phyloP scores from a whole-genome alignment of 2,113 vertebrate species.

The Garra rufa region DNA sequence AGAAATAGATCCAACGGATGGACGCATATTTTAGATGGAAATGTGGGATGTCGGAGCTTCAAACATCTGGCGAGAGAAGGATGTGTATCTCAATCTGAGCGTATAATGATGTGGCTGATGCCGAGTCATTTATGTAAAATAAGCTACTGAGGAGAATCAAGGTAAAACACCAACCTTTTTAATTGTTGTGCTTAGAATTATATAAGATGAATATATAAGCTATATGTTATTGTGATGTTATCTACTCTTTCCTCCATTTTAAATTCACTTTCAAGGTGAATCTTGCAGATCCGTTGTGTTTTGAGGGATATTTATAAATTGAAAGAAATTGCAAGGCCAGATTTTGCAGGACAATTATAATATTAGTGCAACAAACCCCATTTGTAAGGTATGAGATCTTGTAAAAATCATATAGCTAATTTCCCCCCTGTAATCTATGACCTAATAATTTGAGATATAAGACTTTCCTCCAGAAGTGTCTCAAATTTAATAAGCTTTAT shows the following conservation, averaged over 20 bases:
- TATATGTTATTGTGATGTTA: not conserved
- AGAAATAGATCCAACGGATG: not conserved
- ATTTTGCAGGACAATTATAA: not conserved
- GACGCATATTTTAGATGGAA: not conserved
- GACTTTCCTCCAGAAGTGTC: not conserved
- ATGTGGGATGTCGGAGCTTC: not conserved
- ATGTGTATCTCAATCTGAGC: not conserved
- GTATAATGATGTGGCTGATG: not conserved
- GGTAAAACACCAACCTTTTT: slow-evolving; percentile 4
- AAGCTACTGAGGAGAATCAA: not conserved
- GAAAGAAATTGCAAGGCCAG: not conserved
- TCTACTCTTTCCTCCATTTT: not conserved
- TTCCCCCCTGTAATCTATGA: not conserved
- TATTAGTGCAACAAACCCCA: not conserved
- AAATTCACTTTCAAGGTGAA: not conserved
- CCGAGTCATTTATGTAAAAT: not conserved
- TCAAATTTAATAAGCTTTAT: not conserved
- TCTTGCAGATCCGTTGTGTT: not conserved
- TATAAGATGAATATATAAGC: not conserved
- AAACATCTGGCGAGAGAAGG: slow-evolving; percentile 28
- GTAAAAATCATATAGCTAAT: not conserved
- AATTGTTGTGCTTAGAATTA: not conserved
- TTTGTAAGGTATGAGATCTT: not conserved
- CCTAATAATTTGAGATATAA: not conserved
- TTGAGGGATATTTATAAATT: not conserved